Conservation (phyloP, 1,140 invertebrate genomes). For the Solenopsis invicta region DNA sequence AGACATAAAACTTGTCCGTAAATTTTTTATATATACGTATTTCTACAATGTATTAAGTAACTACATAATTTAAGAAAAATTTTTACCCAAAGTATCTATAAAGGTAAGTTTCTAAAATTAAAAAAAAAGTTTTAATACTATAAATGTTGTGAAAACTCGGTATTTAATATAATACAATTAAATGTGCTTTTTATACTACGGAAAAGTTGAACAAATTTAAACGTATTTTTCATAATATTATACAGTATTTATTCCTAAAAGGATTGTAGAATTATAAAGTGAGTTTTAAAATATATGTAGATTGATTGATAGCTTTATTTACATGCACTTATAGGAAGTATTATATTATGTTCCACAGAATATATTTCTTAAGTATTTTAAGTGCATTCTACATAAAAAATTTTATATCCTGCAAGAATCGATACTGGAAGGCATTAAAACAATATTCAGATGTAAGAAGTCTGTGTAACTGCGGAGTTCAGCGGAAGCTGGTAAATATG, state of each 20-base stretch:
- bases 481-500: constrained; percentile 9
- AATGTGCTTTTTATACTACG: background rate
- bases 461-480: constrained; percentile 35
- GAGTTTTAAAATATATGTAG: background rate
- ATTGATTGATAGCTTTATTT: too few relatives aligned
- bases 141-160: background rate
- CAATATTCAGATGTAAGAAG: background rate
- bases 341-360: background rate
- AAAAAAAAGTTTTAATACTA: too few relatives aligned
- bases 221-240: background rate
- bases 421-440: background rate
- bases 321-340: background rate
- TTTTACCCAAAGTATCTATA: background rate
- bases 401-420: background rate
- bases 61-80: too few relatives aligned
- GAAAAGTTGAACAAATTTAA: background rate
- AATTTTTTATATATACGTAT: background rate
- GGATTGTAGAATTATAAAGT: background rate
- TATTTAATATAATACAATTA: background rate
- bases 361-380: background rate
- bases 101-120: background rate
- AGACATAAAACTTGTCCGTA: background rate
- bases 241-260: background rate
- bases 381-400: background rate
- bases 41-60: too few relatives aligned